Evolutionary conservation across 1,140 invertebrate genomes (phyloP), one percentile per base, ranked within the genome.

Genomic region (Ceratoteleas bidentatus): DNA sequence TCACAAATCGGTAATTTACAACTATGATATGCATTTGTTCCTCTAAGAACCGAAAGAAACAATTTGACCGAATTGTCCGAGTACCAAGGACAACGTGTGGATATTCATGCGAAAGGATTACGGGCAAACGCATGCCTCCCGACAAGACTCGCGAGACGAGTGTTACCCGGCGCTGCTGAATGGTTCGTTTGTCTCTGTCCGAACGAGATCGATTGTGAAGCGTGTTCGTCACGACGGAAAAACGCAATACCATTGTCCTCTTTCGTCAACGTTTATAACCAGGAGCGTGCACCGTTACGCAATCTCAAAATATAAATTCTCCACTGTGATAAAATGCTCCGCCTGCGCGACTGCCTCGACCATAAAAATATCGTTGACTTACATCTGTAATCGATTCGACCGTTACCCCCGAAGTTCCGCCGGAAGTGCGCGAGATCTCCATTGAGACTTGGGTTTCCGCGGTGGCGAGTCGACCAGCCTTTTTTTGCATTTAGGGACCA

Each of bases 21-120:
- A 94, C 94, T 95, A 95, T 95, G 94, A 95, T 95, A 95, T 95
- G 94, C 95, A 95, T 95, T 94, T 93, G 93, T 94, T 95, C 93
- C 93, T 94, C 94, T 94, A 93, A 93, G 93, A 93, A 93, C 93
- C 92, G 92, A 93, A 93, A 93, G 89, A 92, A 92, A 93, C 84
- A 66, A 76, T 76, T 66, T 83, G 49, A 83, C 61, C 72, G 66
- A 81, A 75, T 75, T 81, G 66, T 76, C 79, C 79, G 62, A 81
- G 45, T 76, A 76, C 62, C 68, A 81, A 76, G 79, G 79, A 81
- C 73, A 81, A 81, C 53, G 56, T 81, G 72, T 72, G 72, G 61
- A 61, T 81, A 81, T 74, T 73, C n/a, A 77, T 69, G 68, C 73
- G 73, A 73, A 82, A 77, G 68, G 68, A 73, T 82, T 73, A 77